These are phyloP conservation scores for Antennarius striatus DNA, from an alignment of 2,113 vertebrate species.

Conservation along the genomic window DNA sequence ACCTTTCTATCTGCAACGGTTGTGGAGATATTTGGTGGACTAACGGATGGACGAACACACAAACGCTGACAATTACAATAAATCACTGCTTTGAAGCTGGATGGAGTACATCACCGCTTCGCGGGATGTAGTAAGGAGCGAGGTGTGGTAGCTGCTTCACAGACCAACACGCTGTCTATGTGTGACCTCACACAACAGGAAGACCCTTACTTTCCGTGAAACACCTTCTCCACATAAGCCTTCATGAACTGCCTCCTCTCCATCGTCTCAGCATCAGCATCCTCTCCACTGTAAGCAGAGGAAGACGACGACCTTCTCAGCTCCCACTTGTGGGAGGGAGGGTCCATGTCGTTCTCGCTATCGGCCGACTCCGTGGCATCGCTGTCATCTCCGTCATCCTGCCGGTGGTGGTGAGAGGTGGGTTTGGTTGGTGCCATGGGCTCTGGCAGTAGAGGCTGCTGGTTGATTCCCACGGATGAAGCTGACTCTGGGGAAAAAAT, in stretches of 20 bases:
- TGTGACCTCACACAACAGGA: neutral
- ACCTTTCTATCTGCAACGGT: too few relatives aligned
- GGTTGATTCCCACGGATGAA: conserved; percentile 24
- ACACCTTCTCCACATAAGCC: conserved; percentile 91
- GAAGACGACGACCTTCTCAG: conserved; percentile 87
- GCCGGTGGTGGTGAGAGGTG: conserved; percentile 14
- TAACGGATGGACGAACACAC: too few relatives aligned
- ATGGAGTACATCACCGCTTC: too few relatives aligned
- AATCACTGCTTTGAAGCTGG: too few relatives aligned
- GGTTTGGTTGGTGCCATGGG: conserved; percentile 50
- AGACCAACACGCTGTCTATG: neutral
- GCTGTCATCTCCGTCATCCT: conserved; percentile 76
- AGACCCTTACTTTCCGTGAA: conserved; percentile 85
- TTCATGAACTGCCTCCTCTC: conserved; percentile 88
- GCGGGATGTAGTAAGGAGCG: too few relatives aligned
- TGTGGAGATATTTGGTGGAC: too few relatives aligned
- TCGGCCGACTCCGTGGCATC: conserved; percentile 93
- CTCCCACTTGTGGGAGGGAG: conserved; percentile 74
- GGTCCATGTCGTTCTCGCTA: conserved; percentile 90
- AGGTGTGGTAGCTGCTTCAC: too few relatives aligned
- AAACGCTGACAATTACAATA: too few relatives aligned
- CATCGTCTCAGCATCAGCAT: conserved; percentile 69
- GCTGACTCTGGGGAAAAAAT: conserved; percentile 63
- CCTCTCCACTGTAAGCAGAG: conserved; percentile 87
- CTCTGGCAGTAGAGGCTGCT: conserved; percentile 54